Evolutionary conservation across 2,113 vertebrate genomes (phyloP), one percentile per base, ranked within the genome.

Genomic region (Passer domesticus): DNA sequence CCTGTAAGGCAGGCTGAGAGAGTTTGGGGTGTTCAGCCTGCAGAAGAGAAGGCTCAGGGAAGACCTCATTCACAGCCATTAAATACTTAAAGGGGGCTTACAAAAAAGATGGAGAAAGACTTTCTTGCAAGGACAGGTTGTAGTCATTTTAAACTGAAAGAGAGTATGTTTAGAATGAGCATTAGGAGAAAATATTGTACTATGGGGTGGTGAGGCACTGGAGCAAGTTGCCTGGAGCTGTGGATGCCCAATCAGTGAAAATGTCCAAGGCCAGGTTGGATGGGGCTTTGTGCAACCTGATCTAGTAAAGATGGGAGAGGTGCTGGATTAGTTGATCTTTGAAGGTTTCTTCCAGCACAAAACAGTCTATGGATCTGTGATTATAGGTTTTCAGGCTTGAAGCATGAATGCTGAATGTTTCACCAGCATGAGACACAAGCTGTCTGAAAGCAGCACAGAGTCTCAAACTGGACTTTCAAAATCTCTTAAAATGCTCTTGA

Each of bases 401-500:
- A 82, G 46, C 19, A 15, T 49, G 24, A 52, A 41, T 41, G 67
- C 46, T 46, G 37, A 66, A 37, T 25, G 9, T 79, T 93, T 87
- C 53, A 37, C 24, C 28, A 41, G 47, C 19, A 11, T 68, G 78
- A 91, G 28, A 27, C 25, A 58, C 15, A 56, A 59, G 35, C 33
- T 87, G 19, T 55, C 44, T 64, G 66, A 69, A 79, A 86, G 56
- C 37, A 75, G 63, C 14, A 13, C 1, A 20, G 44, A 33, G 13
- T 83, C 67, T 85, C 70, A 59, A 56, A 60, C 0, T 41, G 30
- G 43, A 62, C 55, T 76, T 83, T 39, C 27, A 85, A 76, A 90
- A 66, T 91, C 43, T 84, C 49, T 85, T 87, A n/a, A 87, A 76
- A 92, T 69, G 62, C 33, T 85, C 39, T 91, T 95, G 74, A 69